Evolutionary conservation across 1,140 invertebrate species (phyloP), one percentile per base, ranked within the genome.

Genomic region (Orussus abietinus): DNA sequence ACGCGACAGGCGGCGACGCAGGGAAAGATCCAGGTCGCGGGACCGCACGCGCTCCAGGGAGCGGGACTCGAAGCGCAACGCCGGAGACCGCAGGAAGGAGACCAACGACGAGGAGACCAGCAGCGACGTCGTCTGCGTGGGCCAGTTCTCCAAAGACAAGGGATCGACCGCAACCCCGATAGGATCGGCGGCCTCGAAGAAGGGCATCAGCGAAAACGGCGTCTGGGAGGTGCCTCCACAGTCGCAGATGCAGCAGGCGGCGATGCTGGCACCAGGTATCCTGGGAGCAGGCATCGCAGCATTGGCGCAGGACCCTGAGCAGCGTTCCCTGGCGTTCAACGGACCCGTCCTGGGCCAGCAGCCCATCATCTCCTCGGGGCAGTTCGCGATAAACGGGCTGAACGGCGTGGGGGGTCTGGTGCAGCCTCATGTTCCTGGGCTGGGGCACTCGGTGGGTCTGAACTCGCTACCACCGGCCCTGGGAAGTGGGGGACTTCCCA

Each of bases 201-300:
- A 57, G 12, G 41, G 39, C 9, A 37, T 63, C 0, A 37, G 57
- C 0, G 66, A 72, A 7, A 74, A 72, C 25, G 67, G 69, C 0
- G 50, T 74, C 0, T 74, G 71, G 71, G 71, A 74, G 30, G 69
- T 74, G 0, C 71, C 71, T 0, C 71, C 71, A 0, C 69, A 69
- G n/a, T 62, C 56, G 0, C 64, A 59, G 18, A 52, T 64, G 29
- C 62, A 72, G 47, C 66, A 69, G 11, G 69, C 39, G 35, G 69
- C 51, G 33, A 71, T 63, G 55, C 47, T 61, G 46, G 74, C 60
- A 11, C 64, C 70, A 0, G 59, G 59, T 5, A 59, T 71, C 3
- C 22, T 73, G 1, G 67, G 61, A 0, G 59, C 57, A 1, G 64
- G 56, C 0, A 56, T 72, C 1, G 65, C 66, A 0, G 61, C 66